Percentiles rank a stretch among this genome's conserved stretches.
Conservation (phyloP, 2,888 invertebrate genomes). For the Timema podura region DNA sequence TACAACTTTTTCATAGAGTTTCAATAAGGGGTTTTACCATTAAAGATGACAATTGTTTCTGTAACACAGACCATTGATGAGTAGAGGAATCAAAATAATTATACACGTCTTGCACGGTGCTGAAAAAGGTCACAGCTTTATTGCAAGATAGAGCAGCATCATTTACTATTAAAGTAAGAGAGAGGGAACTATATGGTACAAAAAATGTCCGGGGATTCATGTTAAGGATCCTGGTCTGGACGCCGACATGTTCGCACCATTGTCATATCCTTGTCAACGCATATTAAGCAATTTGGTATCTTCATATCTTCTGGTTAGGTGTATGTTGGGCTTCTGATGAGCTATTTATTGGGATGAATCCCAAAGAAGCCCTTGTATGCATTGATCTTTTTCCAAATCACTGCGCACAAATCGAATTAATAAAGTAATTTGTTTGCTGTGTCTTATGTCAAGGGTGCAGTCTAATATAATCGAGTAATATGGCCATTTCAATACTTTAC, state of each 20-base stretch:
- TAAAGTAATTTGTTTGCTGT: background rate
- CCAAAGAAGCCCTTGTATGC: background rate
- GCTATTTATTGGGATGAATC: conserved; percentile 1
- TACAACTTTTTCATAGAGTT: background rate
- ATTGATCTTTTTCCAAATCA: background rate
- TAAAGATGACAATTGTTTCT: background rate
- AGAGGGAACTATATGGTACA: background rate
- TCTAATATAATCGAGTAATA: too few species aligned
- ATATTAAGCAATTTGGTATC: background rate
- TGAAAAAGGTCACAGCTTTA: background rate
- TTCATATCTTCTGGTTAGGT: background rate
- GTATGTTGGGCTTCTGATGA: conserved; percentile 1
- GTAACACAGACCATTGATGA: conserved; percentile 10
- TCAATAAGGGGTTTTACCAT: background rate
- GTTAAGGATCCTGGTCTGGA: background rate
- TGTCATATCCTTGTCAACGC: background rate
- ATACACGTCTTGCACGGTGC: background rate
- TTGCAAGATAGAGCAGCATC: conserved; percentile 12
- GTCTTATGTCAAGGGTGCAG: too few species aligned
- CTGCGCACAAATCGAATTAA: background rate
- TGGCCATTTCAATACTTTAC: too few species aligned
- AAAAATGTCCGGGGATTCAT: conserved; percentile 5
- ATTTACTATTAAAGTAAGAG: background rate
- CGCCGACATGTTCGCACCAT: background rate
- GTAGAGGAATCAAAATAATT: background rate